phyloP scores from a whole-genome alignment of 2,888 invertebrate species.

The Diaprepes abbreviatus region DNA sequence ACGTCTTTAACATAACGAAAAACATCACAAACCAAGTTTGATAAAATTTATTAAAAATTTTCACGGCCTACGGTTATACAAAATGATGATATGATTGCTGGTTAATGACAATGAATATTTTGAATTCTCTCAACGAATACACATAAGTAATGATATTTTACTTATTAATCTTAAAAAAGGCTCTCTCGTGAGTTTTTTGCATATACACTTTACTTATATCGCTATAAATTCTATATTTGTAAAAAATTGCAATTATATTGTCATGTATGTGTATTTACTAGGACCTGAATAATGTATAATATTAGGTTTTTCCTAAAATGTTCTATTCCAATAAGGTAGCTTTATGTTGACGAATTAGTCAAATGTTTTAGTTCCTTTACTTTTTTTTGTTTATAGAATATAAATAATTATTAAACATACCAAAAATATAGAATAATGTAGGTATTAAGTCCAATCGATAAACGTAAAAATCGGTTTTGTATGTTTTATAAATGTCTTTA shows the following conservation, averaged over 20 bases:
- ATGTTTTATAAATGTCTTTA: conserved; percentile 47
- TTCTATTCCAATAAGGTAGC: conserved; percentile 23
- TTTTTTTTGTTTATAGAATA: conserved; percentile 21
- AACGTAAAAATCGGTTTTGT: conserved; percentile 41
- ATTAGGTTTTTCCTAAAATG: neutral
- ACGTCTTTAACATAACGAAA: no score
- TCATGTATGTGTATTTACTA: neutral
- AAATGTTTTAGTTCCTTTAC: conserved; percentile 26
- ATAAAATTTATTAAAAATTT: no score
- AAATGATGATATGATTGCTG: no score
- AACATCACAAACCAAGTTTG: no score
- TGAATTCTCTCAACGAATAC: neutral
- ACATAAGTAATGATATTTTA: neutral
- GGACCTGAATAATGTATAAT: neutral
- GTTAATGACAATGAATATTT: conserved; percentile 4
- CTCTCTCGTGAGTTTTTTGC: neutral
- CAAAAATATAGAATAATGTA: conserved; percentile 33
- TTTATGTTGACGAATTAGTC: conserved; percentile 13
- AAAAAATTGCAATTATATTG: neutral
- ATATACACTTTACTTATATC: neutral
- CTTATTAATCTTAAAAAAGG: neutral
- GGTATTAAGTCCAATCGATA: conserved; percentile 26
- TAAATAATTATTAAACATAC: conserved; percentile 29
- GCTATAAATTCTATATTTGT: neutral
- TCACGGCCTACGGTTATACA: no score